Conservation (phyloP, 2,888 invertebrate species). For the Protophormia terraenovae region DNA sequence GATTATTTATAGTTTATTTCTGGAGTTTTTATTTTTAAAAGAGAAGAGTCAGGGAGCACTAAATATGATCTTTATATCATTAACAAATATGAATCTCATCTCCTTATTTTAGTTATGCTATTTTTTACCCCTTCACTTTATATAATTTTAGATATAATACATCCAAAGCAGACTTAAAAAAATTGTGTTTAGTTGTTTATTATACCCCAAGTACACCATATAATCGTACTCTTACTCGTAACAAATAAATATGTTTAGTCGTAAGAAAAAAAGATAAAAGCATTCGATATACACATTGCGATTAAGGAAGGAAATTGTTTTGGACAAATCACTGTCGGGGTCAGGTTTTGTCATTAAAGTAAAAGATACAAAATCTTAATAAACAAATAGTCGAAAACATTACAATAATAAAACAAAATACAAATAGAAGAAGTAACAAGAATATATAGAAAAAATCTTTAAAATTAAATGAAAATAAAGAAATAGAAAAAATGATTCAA, state of each 20-base stretch:
- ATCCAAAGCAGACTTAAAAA: constrained; percentile 42
- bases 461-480: not conserved
- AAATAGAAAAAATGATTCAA: not conserved
- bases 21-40: too few species aligned
- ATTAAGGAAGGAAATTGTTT: constrained; percentile 81
- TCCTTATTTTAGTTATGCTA: not conserved
- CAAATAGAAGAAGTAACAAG: not conserved
- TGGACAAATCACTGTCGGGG: constrained; percentile 73
- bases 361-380: constrained; percentile 61
- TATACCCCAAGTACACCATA: constrained; percentile 5
- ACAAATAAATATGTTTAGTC: constrained; percentile 1
- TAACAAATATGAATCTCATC: too few species aligned
- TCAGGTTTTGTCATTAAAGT: constrained; percentile 67
- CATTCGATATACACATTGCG: constrained; percentile 74
- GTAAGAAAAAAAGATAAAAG: constrained; percentile 52
- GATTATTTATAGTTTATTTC: too few species aligned
- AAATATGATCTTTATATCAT: too few species aligned
- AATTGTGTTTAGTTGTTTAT: constrained; percentile 49
- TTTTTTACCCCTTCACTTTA: not conserved
- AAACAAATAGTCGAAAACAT: constrained; percentile 46
- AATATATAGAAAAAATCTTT: not conserved
- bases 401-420: constrained; percentile 16
- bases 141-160: constrained; percentile 2
- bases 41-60: too few species aligned
- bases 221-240: constrained; percentile 53